Conservation (phyloP, 2,888 invertebrate species). For the Drosophila kuntzei region DNA sequence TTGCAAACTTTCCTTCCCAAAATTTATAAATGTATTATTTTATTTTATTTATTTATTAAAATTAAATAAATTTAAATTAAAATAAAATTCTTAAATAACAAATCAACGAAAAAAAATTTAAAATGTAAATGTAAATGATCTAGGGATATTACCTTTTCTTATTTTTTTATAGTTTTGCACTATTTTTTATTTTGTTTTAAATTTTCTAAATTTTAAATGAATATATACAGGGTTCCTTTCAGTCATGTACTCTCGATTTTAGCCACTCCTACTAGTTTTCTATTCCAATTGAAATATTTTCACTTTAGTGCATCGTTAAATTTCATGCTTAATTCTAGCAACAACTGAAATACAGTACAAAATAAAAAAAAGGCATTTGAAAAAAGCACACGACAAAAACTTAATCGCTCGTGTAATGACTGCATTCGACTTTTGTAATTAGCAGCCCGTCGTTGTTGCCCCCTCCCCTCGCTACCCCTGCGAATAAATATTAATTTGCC, state of each 20-base stretch:
- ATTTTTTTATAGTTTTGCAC: no score
- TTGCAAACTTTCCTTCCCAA: no score
- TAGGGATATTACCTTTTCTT: no score
- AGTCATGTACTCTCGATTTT: not conserved
- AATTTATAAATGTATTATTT: no score
- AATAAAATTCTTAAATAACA: no score
- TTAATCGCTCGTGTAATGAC: conserved; percentile 80
- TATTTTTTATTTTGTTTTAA: no score
- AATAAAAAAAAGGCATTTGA: conserved; percentile 14
- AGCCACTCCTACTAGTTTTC: not conserved
- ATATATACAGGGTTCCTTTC: not conserved
- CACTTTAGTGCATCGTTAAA: conserved; percentile 61
- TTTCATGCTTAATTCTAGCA: conserved; percentile 41
- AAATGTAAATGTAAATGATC: no score
- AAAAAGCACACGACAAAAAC: conserved; percentile 76
- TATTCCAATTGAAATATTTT: conserved; percentile 48
- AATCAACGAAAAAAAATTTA: no score
- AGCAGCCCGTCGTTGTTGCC: conserved; percentile 59
- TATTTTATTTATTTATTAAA: no score
- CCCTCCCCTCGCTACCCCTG: not conserved
- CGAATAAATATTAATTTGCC: conserved; percentile 79
- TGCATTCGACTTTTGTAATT: conserved; percentile 81
- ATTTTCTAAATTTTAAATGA: no score
- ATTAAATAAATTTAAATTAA: no score
- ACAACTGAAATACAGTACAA: conserved; percentile 11